Percentiles rank a stretch among this genome's conserved stretches.
Evolutionary conservation across 1,140 invertebrate genomes (phyloP).

Genomic region (Aricia agestis): DNA sequence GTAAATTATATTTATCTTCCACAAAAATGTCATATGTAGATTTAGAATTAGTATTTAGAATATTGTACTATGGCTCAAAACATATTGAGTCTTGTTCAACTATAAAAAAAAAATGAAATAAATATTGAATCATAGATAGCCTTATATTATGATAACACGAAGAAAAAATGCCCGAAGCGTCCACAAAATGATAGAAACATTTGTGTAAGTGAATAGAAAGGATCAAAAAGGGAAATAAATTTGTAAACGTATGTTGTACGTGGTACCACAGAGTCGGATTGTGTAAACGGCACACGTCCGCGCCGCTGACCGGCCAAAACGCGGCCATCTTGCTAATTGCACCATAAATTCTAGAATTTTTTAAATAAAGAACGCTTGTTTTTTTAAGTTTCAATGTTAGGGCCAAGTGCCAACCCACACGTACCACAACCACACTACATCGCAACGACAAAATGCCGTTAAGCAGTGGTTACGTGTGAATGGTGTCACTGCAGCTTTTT

Average conservation of each 20-base stretch:
- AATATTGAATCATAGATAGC: too few species aligned
- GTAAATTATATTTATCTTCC: not conserved
- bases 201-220: constrained; percentile 1
- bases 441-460: too few species aligned
- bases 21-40: not conserved
- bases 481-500: too few species aligned
- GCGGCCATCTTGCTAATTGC: constrained; percentile 2
- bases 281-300: not conserved
- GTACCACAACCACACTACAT: too few species aligned
- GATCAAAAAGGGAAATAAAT: not conserved
- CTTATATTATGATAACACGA: too few species aligned
- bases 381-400: not conserved
- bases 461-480: too few species aligned
- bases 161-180: too few species aligned
- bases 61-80: too few species aligned
- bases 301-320: constrained; percentile 1
- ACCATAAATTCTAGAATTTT: not conserved
- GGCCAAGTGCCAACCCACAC: too few species aligned
- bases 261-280: not conserved
- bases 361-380: not conserved
- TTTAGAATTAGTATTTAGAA: not conserved
- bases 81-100: too few species aligned
- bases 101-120: too few species aligned
- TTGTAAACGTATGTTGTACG: constrained; percentile 3
- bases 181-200: not conserved